phyloP scores from a whole-genome alignment of 2,888 invertebrate species.

The Meloe dianella region DNA sequence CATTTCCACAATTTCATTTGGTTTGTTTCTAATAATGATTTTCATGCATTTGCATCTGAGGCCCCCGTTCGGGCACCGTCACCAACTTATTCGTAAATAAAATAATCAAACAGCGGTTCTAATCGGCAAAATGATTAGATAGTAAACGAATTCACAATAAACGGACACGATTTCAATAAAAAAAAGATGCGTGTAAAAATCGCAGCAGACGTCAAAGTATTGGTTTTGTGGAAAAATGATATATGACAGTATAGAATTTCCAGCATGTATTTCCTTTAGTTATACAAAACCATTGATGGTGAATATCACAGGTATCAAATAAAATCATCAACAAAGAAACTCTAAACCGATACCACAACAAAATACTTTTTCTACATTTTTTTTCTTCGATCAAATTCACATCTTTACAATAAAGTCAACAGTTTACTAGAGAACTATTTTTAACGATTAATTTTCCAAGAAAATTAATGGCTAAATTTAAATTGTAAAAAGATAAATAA shows the following conservation, averaged over 20 bases:
- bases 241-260: background rate
- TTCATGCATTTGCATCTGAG: too few relatives aligned
- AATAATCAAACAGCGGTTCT: too few relatives aligned
- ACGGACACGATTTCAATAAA: background rate
- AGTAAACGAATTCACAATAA: background rate
- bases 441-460: background rate
- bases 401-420: background rate
- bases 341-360: slow-evolving; percentile 3
- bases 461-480: background rate
- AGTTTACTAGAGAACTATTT: background rate
- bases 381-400: background rate
- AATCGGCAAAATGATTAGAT: too few relatives aligned
- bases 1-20: too few relatives aligned
- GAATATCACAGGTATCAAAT: slow-evolving; percentile 5
- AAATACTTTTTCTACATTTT: background rate
- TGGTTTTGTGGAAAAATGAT: background rate
- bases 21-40: too few relatives aligned
- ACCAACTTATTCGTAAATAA: too few relatives aligned
- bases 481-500: background rate
- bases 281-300: background rate
- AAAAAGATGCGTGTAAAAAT: background rate
- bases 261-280: background rate
- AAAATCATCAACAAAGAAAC: slow-evolving; percentile 5
- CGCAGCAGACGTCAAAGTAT: background rate
- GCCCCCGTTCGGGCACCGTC: too few relatives aligned